A percentile compares a stretch with the other conserved stretches of the same genome.
These are phyloP conservation scores for Mobula hypostoma DNA, from an alignment of 2,113 vertebrate species.

Conservation along the genomic window DNA sequence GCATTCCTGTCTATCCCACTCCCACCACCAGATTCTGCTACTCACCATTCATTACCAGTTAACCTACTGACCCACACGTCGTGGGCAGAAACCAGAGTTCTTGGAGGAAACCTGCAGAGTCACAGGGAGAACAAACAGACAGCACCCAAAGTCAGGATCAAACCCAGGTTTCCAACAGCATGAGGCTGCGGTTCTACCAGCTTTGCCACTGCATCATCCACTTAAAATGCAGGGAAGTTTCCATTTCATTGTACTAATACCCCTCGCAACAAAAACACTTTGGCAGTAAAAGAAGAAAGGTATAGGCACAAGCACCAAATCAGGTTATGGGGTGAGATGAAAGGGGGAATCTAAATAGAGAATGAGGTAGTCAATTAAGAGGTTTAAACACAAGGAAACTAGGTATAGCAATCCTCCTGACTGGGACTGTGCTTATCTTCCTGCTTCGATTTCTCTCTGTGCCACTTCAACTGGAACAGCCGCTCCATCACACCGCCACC, in stretches of 20 bases:
- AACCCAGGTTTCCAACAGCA: too few relatives aligned
- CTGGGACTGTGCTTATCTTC: conserved; percentile 49
- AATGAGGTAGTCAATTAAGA: conserved; percentile 8
- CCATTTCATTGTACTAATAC: not conserved
- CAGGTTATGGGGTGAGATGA: not conserved
- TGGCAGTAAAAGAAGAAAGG: not conserved
- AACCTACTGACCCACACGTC: too few relatives aligned
- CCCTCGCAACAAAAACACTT: not conserved
- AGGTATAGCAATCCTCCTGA: conserved; percentile 33
- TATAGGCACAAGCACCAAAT: not conserved
- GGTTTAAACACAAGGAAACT: not conserved
- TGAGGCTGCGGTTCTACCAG: too few relatives aligned
- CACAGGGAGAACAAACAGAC: too few relatives aligned
- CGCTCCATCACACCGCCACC: conserved; percentile 62
- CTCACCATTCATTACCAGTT: too few relatives aligned
- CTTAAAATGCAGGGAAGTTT: too few relatives aligned
- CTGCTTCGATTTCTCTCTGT: conserved; percentile 48
- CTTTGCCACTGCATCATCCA: too few relatives aligned
- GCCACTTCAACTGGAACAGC: conserved; percentile 52
- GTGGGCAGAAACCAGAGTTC: too few relatives aligned
- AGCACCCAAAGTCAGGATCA: too few relatives aligned
- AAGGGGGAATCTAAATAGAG: not conserved
- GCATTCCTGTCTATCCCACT: too few relatives aligned
- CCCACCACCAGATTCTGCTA: too few relatives aligned
- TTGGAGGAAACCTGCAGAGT: too few relatives aligned